phyloP scores from a whole-genome alignment of 2,113 vertebrate species.

The Balaeniceps rex region DNA sequence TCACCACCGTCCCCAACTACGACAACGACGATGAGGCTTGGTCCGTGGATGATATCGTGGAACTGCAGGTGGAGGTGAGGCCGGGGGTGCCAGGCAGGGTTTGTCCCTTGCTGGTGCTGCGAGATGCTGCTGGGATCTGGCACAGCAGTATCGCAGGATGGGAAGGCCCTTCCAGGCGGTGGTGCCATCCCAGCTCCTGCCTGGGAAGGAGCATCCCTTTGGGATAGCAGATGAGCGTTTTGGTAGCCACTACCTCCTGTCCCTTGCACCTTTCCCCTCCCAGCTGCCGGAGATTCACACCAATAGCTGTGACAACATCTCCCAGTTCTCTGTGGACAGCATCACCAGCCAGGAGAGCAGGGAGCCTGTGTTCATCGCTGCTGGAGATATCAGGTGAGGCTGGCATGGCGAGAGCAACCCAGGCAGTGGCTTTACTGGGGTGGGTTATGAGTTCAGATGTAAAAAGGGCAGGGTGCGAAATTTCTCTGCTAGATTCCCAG shows the following conservation, averaged over 20 bases:
- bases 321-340: conserved; percentile 97
- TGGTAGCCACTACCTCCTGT: fast-evolving
- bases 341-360: conserved; percentile 97
- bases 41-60: conserved; percentile 93
- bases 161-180: not conserved
- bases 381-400: conserved; percentile 90
- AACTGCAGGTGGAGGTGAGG: conserved; percentile 94
- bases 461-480: fast-evolving
- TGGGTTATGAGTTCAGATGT: fast-evolving
- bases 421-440: fast-evolving
- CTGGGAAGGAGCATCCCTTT: not conserved
- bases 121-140: not conserved
- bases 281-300: conserved; percentile 91
- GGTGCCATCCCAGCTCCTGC: not conserved
- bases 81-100: fast-evolving
- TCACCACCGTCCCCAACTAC: conserved; percentile 90
- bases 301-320: conserved; percentile 98
- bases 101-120: too few species aligned
- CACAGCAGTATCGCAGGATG: fast-evolving
- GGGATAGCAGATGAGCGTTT: not conserved
- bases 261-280: not conserved
- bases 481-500: not conserved
- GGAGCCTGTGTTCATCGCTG: conserved; percentile 92
- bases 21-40: conserved; percentile 97
- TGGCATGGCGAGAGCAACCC: not conserved